phyloP scores from a whole-genome alignment of 2,888 invertebrate genomes.

The Prenolepis imparis region DNA sequence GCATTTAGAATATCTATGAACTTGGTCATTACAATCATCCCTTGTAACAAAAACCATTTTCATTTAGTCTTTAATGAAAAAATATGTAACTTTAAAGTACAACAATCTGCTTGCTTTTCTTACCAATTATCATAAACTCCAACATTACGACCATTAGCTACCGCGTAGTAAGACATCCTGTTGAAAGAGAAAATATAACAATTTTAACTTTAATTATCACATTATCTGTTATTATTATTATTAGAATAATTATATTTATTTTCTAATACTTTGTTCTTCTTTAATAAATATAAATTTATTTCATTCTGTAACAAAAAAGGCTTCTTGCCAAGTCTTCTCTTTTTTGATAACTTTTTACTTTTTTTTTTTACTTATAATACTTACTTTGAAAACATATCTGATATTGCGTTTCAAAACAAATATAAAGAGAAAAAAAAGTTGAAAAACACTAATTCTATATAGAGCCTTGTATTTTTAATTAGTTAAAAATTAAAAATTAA shows the following conservation, averaged over 20 bases:
- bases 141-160: constrained; percentile 64
- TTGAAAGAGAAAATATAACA: not conserved
- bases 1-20: constrained; percentile 88
- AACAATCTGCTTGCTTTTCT: constrained; percentile 3
- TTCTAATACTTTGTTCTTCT: no score
- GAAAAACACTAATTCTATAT: not conserved
- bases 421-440: not conserved
- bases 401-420: not conserved
- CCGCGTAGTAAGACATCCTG: constrained; percentile 66
- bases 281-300: not conserved
- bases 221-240: not conserved
- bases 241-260: not conserved
- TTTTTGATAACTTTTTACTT: not conserved
- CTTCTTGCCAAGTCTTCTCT: not conserved
- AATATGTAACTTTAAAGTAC: not conserved
- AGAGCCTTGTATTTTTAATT: not conserved
- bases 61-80: constrained; percentile 34
- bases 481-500: not conserved
- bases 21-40: constrained; percentile 89
- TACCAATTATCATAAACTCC: constrained; percentile 71
- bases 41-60: constrained; percentile 74
- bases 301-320: not conserved
- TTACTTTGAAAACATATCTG: not conserved
- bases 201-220: not conserved
- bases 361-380: not conserved